A percentile compares a stretch with the other conserved stretches of the same genome.
These are phyloP conservation scores for Loris lydekkerianus DNA, from an alignment of 2,797 vertebrate genomes.

Conservation along the genomic window DNA sequence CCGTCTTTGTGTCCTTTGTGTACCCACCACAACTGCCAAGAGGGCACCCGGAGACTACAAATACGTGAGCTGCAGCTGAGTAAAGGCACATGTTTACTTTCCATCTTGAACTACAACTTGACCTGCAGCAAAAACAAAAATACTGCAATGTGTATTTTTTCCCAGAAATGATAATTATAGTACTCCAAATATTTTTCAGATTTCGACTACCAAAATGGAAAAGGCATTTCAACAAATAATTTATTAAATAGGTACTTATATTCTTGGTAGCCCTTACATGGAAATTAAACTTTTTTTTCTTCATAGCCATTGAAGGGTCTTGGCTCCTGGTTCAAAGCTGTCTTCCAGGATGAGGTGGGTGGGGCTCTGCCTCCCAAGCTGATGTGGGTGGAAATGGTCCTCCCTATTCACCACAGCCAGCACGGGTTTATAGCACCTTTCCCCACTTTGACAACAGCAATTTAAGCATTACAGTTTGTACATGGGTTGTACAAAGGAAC, in stretches of 20 bases:
- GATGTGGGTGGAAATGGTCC: neutral
- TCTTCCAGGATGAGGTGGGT: neutral
- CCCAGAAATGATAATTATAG: constrained; percentile 86
- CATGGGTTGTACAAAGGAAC: neutral
- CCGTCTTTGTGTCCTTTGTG: constrained; percentile 76
- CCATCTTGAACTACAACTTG: constrained; percentile 81
- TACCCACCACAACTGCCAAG: constrained; percentile 58
- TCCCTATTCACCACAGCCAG: neutral
- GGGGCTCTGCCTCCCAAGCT: neutral
- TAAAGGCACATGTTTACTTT: constrained; percentile 82
- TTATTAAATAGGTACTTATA: constrained; percentile 81
- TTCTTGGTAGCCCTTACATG: constrained; percentile 82
- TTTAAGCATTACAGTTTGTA: neutral
- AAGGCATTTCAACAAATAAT: constrained; percentile 83
- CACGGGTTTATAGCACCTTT: neutral
- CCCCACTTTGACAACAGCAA: constrained; percentile 1
- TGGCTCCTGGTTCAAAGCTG: constrained; percentile 35
- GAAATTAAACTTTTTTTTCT: constrained; percentile 59
- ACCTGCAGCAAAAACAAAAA: constrained; percentile 84
- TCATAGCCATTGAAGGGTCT: constrained; percentile 54
- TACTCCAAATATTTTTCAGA: constrained; percentile 82
- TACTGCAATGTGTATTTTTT: constrained; percentile 79
- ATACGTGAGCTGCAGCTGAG: constrained; percentile 80
- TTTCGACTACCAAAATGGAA: constrained; percentile 83
- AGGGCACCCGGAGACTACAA: constrained; percentile 75